phyloP scores from a whole-genome alignment of 2,888 invertebrate genomes.

The Pammene fasciana region DNA sequence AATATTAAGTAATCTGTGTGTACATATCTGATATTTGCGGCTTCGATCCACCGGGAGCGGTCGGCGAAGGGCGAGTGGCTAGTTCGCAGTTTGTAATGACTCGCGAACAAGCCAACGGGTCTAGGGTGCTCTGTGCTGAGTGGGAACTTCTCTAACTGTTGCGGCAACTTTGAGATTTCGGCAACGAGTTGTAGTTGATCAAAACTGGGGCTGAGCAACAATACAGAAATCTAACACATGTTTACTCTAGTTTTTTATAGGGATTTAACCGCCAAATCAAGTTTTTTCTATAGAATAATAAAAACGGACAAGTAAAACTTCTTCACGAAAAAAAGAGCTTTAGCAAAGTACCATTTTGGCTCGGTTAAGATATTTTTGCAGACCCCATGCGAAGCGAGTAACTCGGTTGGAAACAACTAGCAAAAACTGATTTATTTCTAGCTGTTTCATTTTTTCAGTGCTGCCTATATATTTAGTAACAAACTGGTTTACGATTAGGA shows the following conservation, averaged over 20 bases:
- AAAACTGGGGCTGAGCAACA: background rate
- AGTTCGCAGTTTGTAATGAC: constrained; percentile 39
- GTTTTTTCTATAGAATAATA: no score
- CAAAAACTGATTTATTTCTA: no score
- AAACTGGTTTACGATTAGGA: no score
- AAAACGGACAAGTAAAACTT: no score
- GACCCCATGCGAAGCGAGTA: no score
- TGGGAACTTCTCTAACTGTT: constrained; percentile 48
- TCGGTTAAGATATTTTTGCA: no score
- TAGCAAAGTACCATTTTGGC: no score
- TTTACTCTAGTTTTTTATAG: background rate
- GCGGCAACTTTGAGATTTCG: constrained; percentile 54
- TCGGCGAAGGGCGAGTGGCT: constrained; percentile 29
- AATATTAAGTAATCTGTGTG: background rate
- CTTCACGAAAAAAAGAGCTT: no score
- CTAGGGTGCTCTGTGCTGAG: constrained; percentile 34
- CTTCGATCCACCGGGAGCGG: constrained; percentile 12
- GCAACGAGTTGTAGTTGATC: constrained; percentile 14
- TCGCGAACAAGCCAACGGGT: constrained; percentile 33
- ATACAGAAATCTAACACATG: background rate
- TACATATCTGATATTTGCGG: constrained; percentile 6
- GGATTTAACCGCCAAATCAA: background rate
- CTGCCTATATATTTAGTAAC: no score
- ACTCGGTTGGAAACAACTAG: no score
- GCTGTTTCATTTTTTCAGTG: no score